Evolutionary conservation across 2,113 vertebrate genomes (phyloP).

Genomic region (Phocoena phocoena): DNA sequence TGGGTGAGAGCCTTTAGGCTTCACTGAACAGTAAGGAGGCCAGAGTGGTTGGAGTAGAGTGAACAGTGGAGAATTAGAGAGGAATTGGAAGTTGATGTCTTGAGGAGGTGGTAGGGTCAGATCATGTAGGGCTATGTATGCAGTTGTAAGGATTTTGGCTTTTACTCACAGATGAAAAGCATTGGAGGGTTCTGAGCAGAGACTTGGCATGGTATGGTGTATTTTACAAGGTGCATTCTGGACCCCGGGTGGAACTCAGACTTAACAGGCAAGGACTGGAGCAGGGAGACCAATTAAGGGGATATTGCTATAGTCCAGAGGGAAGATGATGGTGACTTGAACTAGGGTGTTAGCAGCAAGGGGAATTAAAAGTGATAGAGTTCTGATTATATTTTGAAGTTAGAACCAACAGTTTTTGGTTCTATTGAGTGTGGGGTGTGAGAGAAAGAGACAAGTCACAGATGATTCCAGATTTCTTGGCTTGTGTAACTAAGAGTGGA

Average conservation of each 20-base stretch:
- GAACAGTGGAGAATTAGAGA: background rate
- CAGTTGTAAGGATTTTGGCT: background rate
- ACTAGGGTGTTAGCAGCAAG: background rate
- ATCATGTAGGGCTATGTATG: background rate
- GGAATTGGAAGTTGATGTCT: background rate
- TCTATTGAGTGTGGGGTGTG: background rate
- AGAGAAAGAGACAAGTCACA: background rate
- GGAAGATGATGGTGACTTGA: background rate
- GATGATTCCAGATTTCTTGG: background rate
- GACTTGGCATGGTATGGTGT: background rate
- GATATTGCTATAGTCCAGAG: background rate
- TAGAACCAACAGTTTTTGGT: background rate
- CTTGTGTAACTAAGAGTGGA: background rate
- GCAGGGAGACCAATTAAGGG: background rate
- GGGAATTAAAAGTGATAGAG: background rate
- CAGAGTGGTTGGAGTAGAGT: background rate
- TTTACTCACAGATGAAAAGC: background rate
- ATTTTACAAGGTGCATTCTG: background rate
- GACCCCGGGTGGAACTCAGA: background rate
- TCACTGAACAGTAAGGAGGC: background rate
- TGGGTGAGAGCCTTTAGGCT: background rate
- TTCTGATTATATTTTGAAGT: constrained; percentile 10
- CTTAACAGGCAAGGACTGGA: background rate
- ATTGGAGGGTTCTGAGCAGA: background rate
- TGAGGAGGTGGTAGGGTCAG: background rate